Percentiles rank a stretch among this genome's conserved stretches.
phyloP scores from a whole-genome alignment of 2,888 invertebrate genomes.

The Cetonia aurata region DNA sequence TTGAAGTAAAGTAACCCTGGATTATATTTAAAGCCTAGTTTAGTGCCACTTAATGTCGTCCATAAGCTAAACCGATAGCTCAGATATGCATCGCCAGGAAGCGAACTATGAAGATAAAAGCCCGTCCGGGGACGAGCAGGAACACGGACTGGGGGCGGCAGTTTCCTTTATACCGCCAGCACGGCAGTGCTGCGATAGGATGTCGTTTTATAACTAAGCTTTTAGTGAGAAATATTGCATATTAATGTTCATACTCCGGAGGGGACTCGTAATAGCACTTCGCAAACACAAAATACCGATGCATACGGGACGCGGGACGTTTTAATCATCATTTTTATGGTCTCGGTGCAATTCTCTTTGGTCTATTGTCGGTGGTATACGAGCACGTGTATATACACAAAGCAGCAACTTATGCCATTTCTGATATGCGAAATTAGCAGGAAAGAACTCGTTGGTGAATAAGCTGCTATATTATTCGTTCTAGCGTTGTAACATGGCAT shows the following conservation, averaged over 20 bases:
- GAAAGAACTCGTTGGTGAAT: too few relatives aligned
- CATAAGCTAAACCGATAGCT: conserved; percentile 59
- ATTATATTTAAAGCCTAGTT: conserved; percentile 61
- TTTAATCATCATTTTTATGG: conserved; percentile 28
- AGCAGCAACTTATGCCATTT: conserved; percentile 14
- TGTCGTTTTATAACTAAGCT: conserved; percentile 45
- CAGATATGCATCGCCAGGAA: conserved; percentile 55
- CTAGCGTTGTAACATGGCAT: too few relatives aligned
- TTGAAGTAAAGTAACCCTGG: conserved; percentile 55
- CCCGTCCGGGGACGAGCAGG: conserved; percentile 49
- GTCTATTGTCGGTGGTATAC: background rate
- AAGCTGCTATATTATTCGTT: too few relatives aligned
- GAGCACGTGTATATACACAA: conserved; percentile 5
- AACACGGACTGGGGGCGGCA: conserved; percentile 33
- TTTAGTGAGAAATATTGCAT: conserved; percentile 51
- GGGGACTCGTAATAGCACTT: conserved; percentile 37
- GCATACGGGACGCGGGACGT: conserved; percentile 18
- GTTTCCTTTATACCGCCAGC: conserved; percentile 31
- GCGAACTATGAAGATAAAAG: conserved; percentile 54
- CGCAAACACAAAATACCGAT: conserved; percentile 39
- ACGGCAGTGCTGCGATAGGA: conserved; percentile 6
- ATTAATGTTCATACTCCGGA: conserved; percentile 49
- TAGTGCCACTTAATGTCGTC: conserved; percentile 61
- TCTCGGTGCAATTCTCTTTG: conserved; percentile 11
- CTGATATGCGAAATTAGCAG: background rate